Percentiles rank a stretch among this genome's conserved stretches.
These are phyloP conservation scores for Gila orcuttii DNA, from an alignment of 2,113 vertebrate genomes.

Conservation along the genomic window DNA sequence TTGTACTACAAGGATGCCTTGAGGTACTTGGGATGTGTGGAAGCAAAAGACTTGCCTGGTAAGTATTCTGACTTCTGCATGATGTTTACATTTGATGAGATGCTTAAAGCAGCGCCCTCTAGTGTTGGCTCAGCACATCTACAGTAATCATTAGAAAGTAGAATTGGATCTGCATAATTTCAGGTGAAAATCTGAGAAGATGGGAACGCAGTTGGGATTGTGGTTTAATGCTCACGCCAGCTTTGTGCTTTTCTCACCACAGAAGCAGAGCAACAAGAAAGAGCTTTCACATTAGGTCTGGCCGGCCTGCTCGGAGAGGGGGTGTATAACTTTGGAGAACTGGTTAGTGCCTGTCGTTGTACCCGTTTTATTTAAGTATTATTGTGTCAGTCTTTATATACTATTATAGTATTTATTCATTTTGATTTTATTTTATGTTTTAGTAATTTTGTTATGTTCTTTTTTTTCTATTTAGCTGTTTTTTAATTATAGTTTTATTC, in stretches of 20 bases:
- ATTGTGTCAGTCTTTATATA: neutral
- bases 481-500: neutral
- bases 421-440: neutral
- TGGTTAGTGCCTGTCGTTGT: constrained; percentile 75
- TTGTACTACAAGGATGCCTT: constrained; percentile 95
- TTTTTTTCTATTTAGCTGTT: neutral
- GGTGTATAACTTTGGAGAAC: constrained; percentile 96
- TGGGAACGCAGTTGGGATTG: neutral
- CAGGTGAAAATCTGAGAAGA: neutral
- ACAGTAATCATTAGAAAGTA: neutral
- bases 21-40: constrained; percentile 93
- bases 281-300: constrained; percentile 94
- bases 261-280: constrained; percentile 95
- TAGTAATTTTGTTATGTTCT: neutral
- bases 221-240: neutral
- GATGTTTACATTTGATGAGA: neutral
- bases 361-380: neutral
- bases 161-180: neutral
- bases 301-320: constrained; percentile 95
- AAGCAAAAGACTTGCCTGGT: constrained; percentile 92
- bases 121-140: neutral
- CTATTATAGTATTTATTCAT: neutral
- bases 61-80: neutral
- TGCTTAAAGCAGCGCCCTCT: neutral
- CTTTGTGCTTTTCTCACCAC: neutral